A percentile compares a stretch with the other conserved stretches of the same genome.
Conservation (phyloP, 1,140 invertebrate genomes). For the Drosophila yakuba region DNA sequence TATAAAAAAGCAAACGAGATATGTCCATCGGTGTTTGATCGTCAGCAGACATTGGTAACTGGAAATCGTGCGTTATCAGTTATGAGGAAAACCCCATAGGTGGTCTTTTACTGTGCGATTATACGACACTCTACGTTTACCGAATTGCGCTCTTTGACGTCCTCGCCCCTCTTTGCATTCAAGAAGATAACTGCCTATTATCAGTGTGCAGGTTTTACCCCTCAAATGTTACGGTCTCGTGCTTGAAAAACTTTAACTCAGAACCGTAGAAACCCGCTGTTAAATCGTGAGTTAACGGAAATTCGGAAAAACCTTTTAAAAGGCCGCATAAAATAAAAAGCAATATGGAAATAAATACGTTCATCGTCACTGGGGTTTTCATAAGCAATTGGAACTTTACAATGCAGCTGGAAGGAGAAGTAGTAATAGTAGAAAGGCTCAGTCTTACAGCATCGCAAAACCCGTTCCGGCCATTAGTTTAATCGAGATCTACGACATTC, state of each 20-base stretch:
- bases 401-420: not conserved
- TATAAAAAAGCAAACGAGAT: constrained; percentile 30
- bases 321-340: constrained; percentile 6
- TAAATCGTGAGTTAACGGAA: constrained; percentile 15
- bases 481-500: constrained; percentile 27
- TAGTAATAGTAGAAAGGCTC: not conserved
- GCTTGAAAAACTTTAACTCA: constrained; percentile 3
- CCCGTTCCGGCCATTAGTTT: constrained; percentile 23
- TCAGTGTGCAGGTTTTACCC: constrained; percentile 38
- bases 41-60: constrained; percentile 49
- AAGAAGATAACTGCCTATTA: constrained; percentile 44
- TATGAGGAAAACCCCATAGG: constrained; percentile 65
- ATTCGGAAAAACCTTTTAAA: constrained; percentile 18
- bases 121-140: constrained; percentile 12
- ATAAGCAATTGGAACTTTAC: constrained; percentile 6
- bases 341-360: constrained; percentile 3
- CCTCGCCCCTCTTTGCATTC: constrained; percentile 12
- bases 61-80: constrained; percentile 56
- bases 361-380: constrained; percentile 12
- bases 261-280: constrained; percentile 11
- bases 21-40: constrained; percentile 49
- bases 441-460: constrained; percentile 13
- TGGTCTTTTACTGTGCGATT: constrained; percentile 71
- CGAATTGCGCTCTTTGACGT: constrained; percentile 4
- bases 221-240: constrained; percentile 18